Base-by-base conservation (phyloP, 2,888 invertebrate species). In the Dryococelus australis region DNA sequence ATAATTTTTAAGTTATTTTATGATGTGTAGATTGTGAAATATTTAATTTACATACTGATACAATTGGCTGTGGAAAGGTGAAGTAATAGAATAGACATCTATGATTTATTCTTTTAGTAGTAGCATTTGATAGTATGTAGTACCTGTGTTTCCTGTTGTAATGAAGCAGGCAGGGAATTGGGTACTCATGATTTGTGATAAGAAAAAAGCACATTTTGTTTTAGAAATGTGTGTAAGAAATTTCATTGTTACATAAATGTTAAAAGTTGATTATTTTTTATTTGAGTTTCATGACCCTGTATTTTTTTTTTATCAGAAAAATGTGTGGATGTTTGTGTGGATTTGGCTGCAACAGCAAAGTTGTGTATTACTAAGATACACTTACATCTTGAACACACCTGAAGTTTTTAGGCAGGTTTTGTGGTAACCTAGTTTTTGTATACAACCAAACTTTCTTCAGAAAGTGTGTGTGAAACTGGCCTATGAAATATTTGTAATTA, bases 41-140 rank as follows among this genome's bases (percentile, higher is more conserved):
- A 65, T 65, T 65, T 65, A 3, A n/a, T 65, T 65, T 35, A 47
- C 10, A 65, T 65, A 24, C 65, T 65, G 65, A 65, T 65, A 65
- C 20, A 65, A 65, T 65, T 65, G 65, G 65, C 65, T 65, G 65
- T 65, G 65, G 65, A 65, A 65, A 65, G 65, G 65, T 65, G n/a
- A 65, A 24, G 47, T 12, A 65, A 24, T 65, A 65, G 65, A 9
- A 65, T 65, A 65, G 65, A 65, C 8, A n/a, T 65, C 20, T 20
- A n/a, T 65, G n/a, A n/a, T 65, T 65, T 65, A 65, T 65, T n/a
- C 65, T 51, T 51, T 51, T 65, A 47, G 65, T 65, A 65, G 2
- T 65, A 65, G 65, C n/a, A n/a, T 65, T 24, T 65, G 65, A 65
- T 65, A 65, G 65, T 65, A 35, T 4, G 4, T 35, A n/a, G 65